A percentile compares a stretch with the other conserved stretches of the same genome.
Conservation (phyloP, 2,888 invertebrate species). For the Drosophila siamana region DNA sequence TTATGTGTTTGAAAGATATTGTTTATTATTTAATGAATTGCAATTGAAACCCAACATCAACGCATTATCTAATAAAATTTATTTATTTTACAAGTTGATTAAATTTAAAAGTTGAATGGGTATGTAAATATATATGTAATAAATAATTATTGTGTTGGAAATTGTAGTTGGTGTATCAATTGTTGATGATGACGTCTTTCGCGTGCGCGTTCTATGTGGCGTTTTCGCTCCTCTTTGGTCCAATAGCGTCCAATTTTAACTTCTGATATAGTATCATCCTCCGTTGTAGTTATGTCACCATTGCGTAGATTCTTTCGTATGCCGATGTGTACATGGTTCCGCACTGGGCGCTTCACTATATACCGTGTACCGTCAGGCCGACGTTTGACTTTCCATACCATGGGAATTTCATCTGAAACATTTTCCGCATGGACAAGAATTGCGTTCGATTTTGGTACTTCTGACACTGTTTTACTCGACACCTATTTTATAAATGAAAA, state of each 20-base stretch:
- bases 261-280: slow-evolving; percentile 92
- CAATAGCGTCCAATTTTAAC: slow-evolving; percentile 91
- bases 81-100: slow-evolving; percentile 31
- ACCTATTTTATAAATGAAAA: slow-evolving; percentile 47
- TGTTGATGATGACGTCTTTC: slow-evolving; percentile 86
- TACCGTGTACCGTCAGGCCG: slow-evolving; percentile 91
- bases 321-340: slow-evolving; percentile 89
- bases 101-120: slow-evolving; percentile 23
- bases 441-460: slow-evolving; percentile 38
- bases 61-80: slow-evolving; percentile 14
- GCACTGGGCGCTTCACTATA: slow-evolving; percentile 90
- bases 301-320: slow-evolving; percentile 86
- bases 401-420: slow-evolving; percentile 79
- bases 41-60: too few relatives aligned
- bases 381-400: slow-evolving; percentile 92
- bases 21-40: too few relatives aligned
- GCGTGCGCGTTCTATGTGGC: slow-evolving; percentile 89
- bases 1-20: too few relatives aligned
- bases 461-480: slow-evolving; percentile 48
- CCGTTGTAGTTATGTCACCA: slow-evolving; percentile 88
- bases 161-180: slow-evolving; percentile 25
- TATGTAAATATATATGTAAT: slow-evolving; percentile 1
- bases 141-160: slow-evolving; percentile 31
- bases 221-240: slow-evolving; percentile 91
- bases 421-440: slow-evolving; percentile 47